phyloP scores from a whole-genome alignment of 2,113 vertebrate genomes.

The Oostethus manadensis region DNA sequence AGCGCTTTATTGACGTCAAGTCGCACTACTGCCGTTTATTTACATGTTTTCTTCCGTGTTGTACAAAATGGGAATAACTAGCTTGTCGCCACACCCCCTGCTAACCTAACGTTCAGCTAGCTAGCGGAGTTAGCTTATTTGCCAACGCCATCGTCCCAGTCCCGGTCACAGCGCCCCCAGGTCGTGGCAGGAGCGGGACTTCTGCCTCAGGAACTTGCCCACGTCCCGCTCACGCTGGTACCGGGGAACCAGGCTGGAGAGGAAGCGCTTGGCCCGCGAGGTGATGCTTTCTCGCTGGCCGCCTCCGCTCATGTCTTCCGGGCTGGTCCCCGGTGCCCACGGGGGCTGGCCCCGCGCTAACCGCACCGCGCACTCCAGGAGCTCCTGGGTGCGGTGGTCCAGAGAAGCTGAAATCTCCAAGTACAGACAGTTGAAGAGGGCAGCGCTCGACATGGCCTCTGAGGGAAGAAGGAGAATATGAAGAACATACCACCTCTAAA shows the following conservation, averaged over 20 bases:
- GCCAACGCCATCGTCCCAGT: neutral
- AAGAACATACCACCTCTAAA: too few species aligned
- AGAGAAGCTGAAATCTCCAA: conserved; percentile 83
- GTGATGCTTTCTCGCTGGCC: conserved; percentile 81
- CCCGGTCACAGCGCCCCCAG: conserved; percentile 72
- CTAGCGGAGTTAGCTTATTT: neutral
- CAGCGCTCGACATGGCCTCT: conserved; percentile 81
- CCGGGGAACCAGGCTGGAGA: conserved; percentile 79
- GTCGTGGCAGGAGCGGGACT: conserved; percentile 85
- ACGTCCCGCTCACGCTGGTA: conserved; percentile 65
- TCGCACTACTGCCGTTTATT: conserved; percentile 52
- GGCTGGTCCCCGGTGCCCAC: conserved; percentile 56
- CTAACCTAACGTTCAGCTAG: too few species aligned
- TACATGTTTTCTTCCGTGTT: conserved; percentile 41
- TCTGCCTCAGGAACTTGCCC: conserved; percentile 81
- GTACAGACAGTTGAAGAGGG: conserved; percentile 80
- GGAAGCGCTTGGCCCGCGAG: conserved; percentile 82
- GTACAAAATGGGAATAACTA: conserved; percentile 18
- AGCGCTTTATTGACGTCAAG: conserved; percentile 49
- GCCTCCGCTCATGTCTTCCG: conserved; percentile 50
- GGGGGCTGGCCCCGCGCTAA: conserved; percentile 72
- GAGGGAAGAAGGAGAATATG: conserved; percentile 16
- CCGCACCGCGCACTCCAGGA: conserved; percentile 79
- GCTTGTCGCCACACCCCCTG: too few species aligned
- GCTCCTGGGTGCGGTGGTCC: conserved; percentile 81